Percentiles rank a stretch among this genome's conserved stretches.
phyloP scores from a whole-genome alignment of 2,888 invertebrate species.

The Tubulanus polymorphus region DNA sequence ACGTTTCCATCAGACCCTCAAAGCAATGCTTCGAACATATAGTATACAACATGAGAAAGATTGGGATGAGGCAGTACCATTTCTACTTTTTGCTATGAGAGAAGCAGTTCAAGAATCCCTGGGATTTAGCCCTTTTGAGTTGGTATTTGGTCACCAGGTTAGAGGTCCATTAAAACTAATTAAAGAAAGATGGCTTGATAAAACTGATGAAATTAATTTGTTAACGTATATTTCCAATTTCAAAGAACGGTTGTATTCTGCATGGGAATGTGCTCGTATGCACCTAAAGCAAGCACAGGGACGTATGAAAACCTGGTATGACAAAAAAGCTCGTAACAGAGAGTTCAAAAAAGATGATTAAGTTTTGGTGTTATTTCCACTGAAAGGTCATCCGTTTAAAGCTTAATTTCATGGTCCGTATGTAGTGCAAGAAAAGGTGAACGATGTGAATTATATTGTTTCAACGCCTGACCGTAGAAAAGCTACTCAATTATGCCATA shows the following conservation, averaged over 20 bases:
- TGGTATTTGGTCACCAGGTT: slow-evolving; percentile 16
- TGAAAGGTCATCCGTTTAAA: not conserved
- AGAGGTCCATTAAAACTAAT: slow-evolving; percentile 15
- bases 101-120: slow-evolving; percentile 20
- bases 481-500: not conserved
- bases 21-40: slow-evolving; percentile 21
- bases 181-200: slow-evolving; percentile 7
- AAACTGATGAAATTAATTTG: slow-evolving; percentile 5
- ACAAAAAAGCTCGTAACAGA: not conserved
- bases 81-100: slow-evolving; percentile 22
- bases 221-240: too few relatives aligned
- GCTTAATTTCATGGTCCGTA: not conserved
- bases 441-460: not conserved
- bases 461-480: not conserved
- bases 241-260: too few relatives aligned
- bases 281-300: not conserved
- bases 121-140: slow-evolving; percentile 20
- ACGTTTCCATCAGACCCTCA: slow-evolving; percentile 22
- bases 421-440: not conserved
- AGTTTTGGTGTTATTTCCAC: not conserved
- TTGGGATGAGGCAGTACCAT: slow-evolving; percentile 23
- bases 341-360: not conserved
- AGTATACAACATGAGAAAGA: slow-evolving; percentile 16
- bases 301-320: not conserved
- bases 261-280: too few relatives aligned